Evolutionary conservation across 2,113 vertebrate species (phyloP).

Genomic region (Otocyon megalotis): DNA sequence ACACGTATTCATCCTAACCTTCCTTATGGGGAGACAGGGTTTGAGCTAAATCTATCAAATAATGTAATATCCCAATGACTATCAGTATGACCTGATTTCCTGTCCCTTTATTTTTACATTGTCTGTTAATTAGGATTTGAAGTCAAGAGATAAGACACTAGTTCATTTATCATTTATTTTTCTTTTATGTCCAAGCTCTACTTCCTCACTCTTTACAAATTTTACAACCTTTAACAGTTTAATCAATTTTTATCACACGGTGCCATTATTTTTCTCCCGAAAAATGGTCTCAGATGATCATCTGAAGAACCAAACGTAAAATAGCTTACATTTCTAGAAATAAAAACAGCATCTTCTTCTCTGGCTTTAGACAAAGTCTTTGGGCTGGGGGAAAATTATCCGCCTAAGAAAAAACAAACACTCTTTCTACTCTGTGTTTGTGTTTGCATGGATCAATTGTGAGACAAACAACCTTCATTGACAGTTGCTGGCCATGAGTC

Average conservation of each 20-base stretch:
- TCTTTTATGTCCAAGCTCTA: not conserved
- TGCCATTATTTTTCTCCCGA: constrained; percentile 33
- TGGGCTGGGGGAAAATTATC: constrained; percentile 62
- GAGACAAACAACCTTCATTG: constrained; percentile 89
- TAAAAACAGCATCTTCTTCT: constrained; percentile 77
- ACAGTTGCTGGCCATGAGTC: constrained; percentile 89
- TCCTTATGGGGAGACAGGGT: not conserved
- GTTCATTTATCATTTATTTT: constrained; percentile 37
- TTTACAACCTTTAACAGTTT: constrained; percentile 35
- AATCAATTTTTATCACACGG: constrained; percentile 61
- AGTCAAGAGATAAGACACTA: constrained; percentile 48
- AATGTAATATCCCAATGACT: constrained; percentile 50
- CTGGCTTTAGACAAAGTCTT: constrained; percentile 44
- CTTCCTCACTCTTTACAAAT: constrained; percentile 19
- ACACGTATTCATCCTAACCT: not conserved
- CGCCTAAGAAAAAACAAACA: constrained; percentile 78
- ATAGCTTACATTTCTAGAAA: constrained; percentile 71
- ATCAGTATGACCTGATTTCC: constrained; percentile 28
- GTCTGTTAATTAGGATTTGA: constrained; percentile 68
- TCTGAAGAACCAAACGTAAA: constrained; percentile 70
- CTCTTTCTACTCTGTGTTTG: constrained; percentile 85
- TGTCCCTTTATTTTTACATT: constrained; percentile 55
- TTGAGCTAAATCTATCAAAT: constrained; percentile 52
- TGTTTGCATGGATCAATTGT: constrained; percentile 90
- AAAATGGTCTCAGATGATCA: constrained; percentile 76